Conservation (phyloP, 2,888 invertebrate species). For the Gastracanthus pulcherrimus region DNA sequence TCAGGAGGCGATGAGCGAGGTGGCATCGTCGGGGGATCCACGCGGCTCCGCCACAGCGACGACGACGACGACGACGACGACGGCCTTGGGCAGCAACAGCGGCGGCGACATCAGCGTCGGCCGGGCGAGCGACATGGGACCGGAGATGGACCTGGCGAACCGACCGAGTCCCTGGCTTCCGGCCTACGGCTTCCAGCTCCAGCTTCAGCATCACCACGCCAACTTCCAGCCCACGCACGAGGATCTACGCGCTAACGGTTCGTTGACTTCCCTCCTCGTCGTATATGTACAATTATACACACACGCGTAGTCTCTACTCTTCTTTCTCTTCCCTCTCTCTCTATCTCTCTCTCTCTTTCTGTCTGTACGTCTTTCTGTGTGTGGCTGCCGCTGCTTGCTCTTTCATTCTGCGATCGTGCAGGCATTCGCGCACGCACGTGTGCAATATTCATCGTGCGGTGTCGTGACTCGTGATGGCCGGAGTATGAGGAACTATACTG, state of each 20-base stretch:
- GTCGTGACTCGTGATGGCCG: not conserved
- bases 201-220: constrained; percentile 79
- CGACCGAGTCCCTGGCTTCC: constrained; percentile 89
- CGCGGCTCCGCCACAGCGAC: no score
- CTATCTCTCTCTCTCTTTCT: constrained; percentile 3
- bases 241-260: constrained; percentile 76
- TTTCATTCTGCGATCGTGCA: not conserved
- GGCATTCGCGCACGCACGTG: not conserved
- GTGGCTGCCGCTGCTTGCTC: not conserved
- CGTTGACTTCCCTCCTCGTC: constrained; percentile 59
- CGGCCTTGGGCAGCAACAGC: constrained; percentile 58
- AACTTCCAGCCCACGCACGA: constrained; percentile 72
- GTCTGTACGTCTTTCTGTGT: not conserved
- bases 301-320: not conserved
- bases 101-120: no score
- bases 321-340: not conserved
- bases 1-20: constrained; percentile 57
- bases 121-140: constrained; percentile 53
- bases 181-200: constrained; percentile 86
- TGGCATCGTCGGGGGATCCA: constrained; percentile 43
- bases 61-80: constrained; percentile 14
- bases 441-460: not conserved
- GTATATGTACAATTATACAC: not conserved
- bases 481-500: constrained; percentile 2
- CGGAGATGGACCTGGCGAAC: constrained; percentile 75